phyloP scores from a whole-genome alignment of 2,888 invertebrate species.

The Cerastoderma edule region DNA sequence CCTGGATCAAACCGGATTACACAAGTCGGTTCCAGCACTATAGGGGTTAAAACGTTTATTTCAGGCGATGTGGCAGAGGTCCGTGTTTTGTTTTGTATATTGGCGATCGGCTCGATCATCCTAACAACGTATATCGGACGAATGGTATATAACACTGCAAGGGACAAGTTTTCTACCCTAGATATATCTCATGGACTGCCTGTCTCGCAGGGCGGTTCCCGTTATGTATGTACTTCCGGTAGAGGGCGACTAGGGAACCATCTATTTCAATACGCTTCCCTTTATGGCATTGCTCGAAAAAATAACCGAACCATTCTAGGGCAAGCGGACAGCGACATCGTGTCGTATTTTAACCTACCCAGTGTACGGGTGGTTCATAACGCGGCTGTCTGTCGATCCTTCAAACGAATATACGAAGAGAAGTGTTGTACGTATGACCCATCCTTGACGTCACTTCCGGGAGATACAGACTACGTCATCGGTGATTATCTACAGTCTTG shows the following conservation, averaged over 20 bases:
- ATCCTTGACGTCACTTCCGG: neutral
- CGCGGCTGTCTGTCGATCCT: neutral
- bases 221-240: neutral
- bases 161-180: too few species aligned
- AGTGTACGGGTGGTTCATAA: neutral
- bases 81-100: too few species aligned
- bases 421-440: neutral
- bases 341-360: slow-evolving; percentile 6
- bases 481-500: slow-evolving; percentile 2
- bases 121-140: too few species aligned
- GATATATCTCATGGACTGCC: too few species aligned
- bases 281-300: neutral
- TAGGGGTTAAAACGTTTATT: too few species aligned
- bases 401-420: neutral
- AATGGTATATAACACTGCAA: too few species aligned
- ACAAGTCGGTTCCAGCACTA: too few species aligned
- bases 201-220: too few species aligned
- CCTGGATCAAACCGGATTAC: too few species aligned
- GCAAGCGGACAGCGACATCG: neutral
- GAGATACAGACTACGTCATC: neutral
- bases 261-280: neutral
- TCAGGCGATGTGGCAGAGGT: too few species aligned
- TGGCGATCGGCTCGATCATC: too few species aligned
- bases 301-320: neutral
- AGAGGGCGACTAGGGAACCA: neutral